Percentiles rank a stretch among this genome's conserved stretches.
Conservation (phyloP, 2,797 vertebrate species). For the Siniperca undulata region DNA sequence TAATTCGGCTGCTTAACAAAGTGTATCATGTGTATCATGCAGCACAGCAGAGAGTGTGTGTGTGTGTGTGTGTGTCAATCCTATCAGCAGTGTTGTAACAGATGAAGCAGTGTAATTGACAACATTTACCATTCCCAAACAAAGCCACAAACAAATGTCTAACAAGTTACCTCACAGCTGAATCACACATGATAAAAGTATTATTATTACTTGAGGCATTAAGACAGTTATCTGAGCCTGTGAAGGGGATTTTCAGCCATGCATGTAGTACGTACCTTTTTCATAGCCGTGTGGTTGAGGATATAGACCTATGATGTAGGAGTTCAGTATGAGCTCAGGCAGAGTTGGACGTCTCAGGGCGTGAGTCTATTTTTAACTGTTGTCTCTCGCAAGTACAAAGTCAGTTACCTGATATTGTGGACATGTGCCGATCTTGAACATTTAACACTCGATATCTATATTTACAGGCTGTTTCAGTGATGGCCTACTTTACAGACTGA, state of each 20-base stretch:
- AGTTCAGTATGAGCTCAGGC: constrained; percentile 75
- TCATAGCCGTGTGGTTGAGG: constrained; percentile 73
- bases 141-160: constrained; percentile 25
- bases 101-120: constrained; percentile 4
- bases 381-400: constrained; percentile 83
- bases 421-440: constrained; percentile 79
- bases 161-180: constrained; percentile 13
- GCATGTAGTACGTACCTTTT: constrained; percentile 82
- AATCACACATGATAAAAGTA: constrained; percentile 37
- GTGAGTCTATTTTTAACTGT: constrained; percentile 84
- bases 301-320: constrained; percentile 75
- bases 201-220: constrained; percentile 39
- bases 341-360: constrained; percentile 74
- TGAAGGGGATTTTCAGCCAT: constrained; percentile 68
- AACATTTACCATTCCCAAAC: constrained; percentile 25
- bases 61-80: background rate
- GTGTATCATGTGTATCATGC: background rate
- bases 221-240: constrained; percentile 42
- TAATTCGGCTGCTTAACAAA: background rate
- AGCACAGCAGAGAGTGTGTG: constrained; percentile 2
- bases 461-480: constrained; percentile 70
- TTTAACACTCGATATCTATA: constrained; percentile 79
- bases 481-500: constrained; percentile 58
- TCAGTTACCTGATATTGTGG: constrained; percentile 85
- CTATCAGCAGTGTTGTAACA: constrained; percentile 21